Evolutionary conservation across 35 echinoderm and acorn worm species (phyloP).

Genomic region (Amphiura filiformis): DNA sequence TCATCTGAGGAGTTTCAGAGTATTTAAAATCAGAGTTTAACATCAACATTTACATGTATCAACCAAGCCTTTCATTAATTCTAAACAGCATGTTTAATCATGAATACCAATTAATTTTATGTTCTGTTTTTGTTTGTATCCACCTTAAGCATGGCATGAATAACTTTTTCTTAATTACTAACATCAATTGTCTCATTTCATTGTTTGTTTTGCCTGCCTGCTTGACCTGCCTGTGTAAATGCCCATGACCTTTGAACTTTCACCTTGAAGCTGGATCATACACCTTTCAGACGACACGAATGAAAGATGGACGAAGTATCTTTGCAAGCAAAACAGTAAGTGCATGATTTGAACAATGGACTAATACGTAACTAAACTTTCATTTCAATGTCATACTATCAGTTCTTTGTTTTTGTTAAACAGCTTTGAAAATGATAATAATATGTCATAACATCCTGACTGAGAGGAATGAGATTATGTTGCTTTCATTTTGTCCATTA

Average conservation of each 20-base stretch:
- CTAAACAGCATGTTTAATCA: neutral
- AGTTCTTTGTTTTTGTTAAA: too few species aligned
- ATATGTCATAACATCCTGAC: too few species aligned
- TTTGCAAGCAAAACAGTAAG: constrained; percentile 92
- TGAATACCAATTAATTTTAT: neutral
- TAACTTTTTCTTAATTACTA: neutral
- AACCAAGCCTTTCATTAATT: neutral
- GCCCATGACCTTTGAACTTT: neutral
- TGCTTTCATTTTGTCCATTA: too few species aligned
- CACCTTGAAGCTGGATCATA: constrained; percentile 66
- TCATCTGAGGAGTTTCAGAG: too few species aligned
- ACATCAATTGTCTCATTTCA: neutral
- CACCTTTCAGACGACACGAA: constrained; percentile 85
- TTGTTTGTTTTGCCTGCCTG: neutral
- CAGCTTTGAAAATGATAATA: too few species aligned
- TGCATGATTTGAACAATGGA: too few species aligned
- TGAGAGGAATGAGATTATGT: too few species aligned
- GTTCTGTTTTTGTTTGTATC: neutral
- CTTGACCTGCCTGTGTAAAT: neutral
- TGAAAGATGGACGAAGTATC: constrained; percentile 81
- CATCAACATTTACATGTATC: too few species aligned
- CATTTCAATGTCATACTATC: too few species aligned
- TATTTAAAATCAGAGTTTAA: too few species aligned
- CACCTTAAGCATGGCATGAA: neutral
- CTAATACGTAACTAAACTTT: too few species aligned